phyloP scores from a whole-genome alignment of 2,113 vertebrate species.

The Crypturellus undulatus region DNA sequence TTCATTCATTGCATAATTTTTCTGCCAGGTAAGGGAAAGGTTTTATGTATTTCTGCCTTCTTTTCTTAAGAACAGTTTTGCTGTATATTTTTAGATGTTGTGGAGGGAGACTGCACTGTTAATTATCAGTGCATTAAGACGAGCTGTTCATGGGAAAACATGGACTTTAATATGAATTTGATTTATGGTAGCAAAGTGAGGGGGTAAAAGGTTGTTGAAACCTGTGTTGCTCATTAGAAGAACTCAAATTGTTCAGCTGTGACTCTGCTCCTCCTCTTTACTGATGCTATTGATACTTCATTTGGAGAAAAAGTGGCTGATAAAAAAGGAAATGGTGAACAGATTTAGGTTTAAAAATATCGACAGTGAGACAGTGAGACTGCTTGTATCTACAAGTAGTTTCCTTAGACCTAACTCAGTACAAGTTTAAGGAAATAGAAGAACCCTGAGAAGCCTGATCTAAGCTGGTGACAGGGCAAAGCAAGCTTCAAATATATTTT shows the following conservation, averaged over 20 bases:
- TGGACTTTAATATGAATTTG: not conserved
- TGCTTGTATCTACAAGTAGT: not conserved
- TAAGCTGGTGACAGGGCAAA: not conserved
- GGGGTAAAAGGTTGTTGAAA: not conserved
- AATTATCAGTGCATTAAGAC: not conserved
- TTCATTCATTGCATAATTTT: not conserved
- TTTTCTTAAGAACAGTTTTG: not conserved
- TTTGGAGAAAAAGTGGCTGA: not conserved
- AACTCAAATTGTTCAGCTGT: not conserved
- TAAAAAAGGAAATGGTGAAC: not conserved
- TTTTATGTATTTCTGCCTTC: not conserved
- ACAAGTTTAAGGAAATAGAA: slow-evolving; percentile 28
- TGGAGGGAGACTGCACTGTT: not conserved
- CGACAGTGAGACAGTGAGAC: slow-evolving; percentile 22
- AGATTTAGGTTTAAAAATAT: slow-evolving; percentile 19
- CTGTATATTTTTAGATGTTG: not conserved
- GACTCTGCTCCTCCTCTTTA: not conserved
- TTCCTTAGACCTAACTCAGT: not conserved
- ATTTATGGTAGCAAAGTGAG: not conserved
- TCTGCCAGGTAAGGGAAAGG: not conserved
- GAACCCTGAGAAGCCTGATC: not conserved
- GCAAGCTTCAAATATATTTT: fast-evolving
- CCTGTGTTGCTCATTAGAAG: not conserved
- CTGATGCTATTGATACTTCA: slow-evolving; percentile 5
- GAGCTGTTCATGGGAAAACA: not conserved